A percentile compares a stretch with the other conserved stretches of the same genome.
phyloP scores from a whole-genome alignment of 2,888 invertebrate genomes.

The Busseola fusca region DNA sequence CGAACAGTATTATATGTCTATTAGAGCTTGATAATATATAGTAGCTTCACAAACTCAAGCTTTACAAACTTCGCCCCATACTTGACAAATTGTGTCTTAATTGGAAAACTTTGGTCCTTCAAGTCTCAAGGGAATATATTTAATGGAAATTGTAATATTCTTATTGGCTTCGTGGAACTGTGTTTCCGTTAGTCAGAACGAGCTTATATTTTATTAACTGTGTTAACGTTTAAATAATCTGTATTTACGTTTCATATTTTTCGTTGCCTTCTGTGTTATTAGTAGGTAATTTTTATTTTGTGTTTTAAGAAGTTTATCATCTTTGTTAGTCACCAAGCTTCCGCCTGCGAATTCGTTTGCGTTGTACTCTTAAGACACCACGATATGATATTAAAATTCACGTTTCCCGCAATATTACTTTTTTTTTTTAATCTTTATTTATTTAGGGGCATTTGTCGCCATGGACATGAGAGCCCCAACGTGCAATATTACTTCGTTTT shows the following conservation, averaged over 20 bases:
- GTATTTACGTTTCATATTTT: not conserved
- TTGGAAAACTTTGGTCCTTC: slow-evolving; percentile 47
- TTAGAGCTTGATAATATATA: slow-evolving; percentile 16
- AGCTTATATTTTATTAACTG: slow-evolving; percentile 4
- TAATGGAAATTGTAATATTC: slow-evolving; percentile 29
- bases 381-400: not conserved
- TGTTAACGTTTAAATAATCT: not conserved
- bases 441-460: too few species aligned
- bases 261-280: not conserved
- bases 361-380: not conserved
- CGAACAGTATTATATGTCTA: slow-evolving; percentile 31
- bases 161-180: slow-evolving; percentile 25
- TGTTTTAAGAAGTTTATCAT: not conserved
- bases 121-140: slow-evolving; percentile 15
- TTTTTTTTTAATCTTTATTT: too few species aligned
- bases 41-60: slow-evolving; percentile 13
- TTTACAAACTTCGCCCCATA: slow-evolving; percentile 8
- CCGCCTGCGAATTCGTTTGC: not conserved
- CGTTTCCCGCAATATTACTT: not conserved
- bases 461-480: too few species aligned
- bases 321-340: slow-evolving; percentile 10
- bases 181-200: slow-evolving; percentile 5
- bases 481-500: not conserved
- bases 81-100: slow-evolving; percentile 29
- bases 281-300: not conserved